A percentile compares a stretch with the other conserved stretches of the same genome.
phyloP scores from a whole-genome alignment of 2,888 invertebrate species.

The Drosophila percnosoma region DNA sequence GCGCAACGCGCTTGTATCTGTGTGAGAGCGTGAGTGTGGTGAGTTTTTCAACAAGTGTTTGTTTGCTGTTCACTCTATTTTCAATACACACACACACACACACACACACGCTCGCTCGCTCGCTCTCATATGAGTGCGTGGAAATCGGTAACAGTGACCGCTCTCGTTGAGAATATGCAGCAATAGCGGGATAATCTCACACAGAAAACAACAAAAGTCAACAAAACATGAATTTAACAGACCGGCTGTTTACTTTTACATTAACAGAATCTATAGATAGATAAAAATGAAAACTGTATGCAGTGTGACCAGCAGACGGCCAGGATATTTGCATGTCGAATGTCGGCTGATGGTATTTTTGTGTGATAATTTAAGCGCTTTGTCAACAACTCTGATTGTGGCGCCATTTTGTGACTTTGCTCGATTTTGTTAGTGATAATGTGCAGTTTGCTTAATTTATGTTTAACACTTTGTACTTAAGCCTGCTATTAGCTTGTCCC shows the following conservation, averaged over 20 bases:
- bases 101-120: conserved; percentile 16
- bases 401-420: conserved; percentile 36
- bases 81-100: conserved; percentile 44
- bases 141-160: conserved; percentile 4
- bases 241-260: conserved; percentile 11
- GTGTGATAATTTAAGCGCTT: conserved; percentile 15
- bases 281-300: background rate
- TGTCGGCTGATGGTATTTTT: conserved; percentile 21
- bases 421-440: background rate
- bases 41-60: conserved; percentile 76
- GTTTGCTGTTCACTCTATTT: conserved; percentile 39
- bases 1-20: conserved; percentile 37
- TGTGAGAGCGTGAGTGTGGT: conserved; percentile 62
- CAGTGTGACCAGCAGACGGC: conserved; percentile 28
- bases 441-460: conserved; percentile 14
- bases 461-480: conserved; percentile 38
- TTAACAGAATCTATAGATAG: background rate
- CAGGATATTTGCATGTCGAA: conserved; percentile 26
- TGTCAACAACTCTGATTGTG: conserved; percentile 36
- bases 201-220: conserved; percentile 15
- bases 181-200: conserved; percentile 18
- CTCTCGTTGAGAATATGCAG: conserved; percentile 35
- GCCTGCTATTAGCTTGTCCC: conserved; percentile 60
- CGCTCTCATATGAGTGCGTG: background rate
- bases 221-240: conserved; percentile 13